Evolutionary conservation across 1,140 invertebrate genomes (phyloP).

Genomic region (Eurosta solidaginis): DNA sequence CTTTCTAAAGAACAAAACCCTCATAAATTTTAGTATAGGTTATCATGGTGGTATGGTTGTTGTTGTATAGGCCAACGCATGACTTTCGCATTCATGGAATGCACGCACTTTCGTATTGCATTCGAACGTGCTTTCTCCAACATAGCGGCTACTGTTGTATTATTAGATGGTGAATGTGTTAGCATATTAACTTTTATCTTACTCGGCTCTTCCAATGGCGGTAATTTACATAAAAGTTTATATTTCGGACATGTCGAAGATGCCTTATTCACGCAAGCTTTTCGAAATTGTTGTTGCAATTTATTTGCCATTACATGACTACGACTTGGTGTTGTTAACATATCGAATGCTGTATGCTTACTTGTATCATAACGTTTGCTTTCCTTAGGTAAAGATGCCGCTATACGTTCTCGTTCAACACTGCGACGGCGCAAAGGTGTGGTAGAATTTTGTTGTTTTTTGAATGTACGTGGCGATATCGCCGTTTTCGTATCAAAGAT

Average conservation of each 20-base stretch:
- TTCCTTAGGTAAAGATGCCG: constrained; percentile 36
- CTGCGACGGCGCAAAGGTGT: background rate
- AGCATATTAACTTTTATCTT: background rate
- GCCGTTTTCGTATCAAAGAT: constrained; percentile 18
- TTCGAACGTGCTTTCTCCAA: constrained; percentile 9
- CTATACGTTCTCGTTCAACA: no score
- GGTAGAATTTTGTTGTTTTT: constrained; percentile 8
- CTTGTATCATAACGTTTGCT: constrained; percentile 41
- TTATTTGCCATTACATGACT: background rate
- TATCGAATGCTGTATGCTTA: constrained; percentile 45
- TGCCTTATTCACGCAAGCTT: constrained; percentile 33
- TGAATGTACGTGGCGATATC: constrained; percentile 30
- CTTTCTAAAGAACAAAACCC: background rate
- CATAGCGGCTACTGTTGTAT: background rate
- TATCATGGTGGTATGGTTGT: background rate
- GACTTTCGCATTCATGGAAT: no score
- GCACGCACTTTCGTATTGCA: background rate
- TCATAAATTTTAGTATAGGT: no score
- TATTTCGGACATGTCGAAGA: constrained; percentile 32
- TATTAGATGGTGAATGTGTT: background rate
- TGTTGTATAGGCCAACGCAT: background rate
- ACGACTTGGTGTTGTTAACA: constrained; percentile 38
- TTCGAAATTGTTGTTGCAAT: constrained; percentile 32
- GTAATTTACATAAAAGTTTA: constrained; percentile 34
- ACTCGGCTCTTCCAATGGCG: background rate